Base-by-base conservation (phyloP, 23 tunicate species). In the Trididemnum nubilum region DNA sequence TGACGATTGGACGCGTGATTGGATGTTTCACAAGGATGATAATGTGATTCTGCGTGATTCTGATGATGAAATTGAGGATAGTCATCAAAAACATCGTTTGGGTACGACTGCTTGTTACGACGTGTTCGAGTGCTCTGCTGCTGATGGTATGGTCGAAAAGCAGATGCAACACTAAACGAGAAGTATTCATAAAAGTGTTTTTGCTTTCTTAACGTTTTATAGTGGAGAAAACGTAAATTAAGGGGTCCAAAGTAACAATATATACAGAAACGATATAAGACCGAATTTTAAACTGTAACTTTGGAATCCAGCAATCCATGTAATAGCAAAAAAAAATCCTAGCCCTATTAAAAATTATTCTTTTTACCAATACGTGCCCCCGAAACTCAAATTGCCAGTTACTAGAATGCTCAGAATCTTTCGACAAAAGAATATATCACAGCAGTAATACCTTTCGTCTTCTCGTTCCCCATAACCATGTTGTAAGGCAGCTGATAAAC, bases 81-180 rank as follows among this genome's bases (percentile, higher is more conserved):
- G 31, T 70, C 67, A 24, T 61, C 28, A 24, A 61, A 61, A 21
- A 5, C 67, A 12, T 61, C 67, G 26, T 61, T 61, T 12, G 5
- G 18, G 5, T 15, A 15, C 15, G 25, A 3, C 18, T 61, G 67
- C 67, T 61, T n/a, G 3, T 61, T 22, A 12, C 26, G 22, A 61
- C 26, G 26, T 61, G 3, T 61, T 21, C 39, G 29, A 4, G 30
- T 5, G 26, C 22, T 70, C n/a, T 51, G 87, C n/a, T 76, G 63
- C 59, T 90, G 97, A 51, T 85, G 90, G 54, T 91, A 91, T 15
- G 97, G 97, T 29, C 87, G 86, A 89, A 91, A 91, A 7, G 97
- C 97, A n/a, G 97, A 91, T 15, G 67, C 81, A 32, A 77, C 81
- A 77, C 81, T 77, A 18, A 9, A 49, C 12, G n/a, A n/a, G n/a